Conservation (phyloP, 1,140 invertebrate genomes). For the Arion vulgaris region DNA sequence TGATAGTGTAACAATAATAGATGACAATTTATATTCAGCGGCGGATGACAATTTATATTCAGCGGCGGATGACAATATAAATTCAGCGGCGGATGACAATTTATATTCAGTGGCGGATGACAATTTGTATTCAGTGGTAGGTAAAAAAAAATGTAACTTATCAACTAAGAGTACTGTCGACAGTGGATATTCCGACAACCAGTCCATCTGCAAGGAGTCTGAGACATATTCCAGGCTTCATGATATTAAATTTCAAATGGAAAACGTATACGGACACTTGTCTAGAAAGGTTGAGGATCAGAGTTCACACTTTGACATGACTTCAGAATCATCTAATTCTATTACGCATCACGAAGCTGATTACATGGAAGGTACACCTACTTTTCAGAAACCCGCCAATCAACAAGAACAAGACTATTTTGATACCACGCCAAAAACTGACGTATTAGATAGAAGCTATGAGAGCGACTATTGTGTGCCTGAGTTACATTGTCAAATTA, state of each 20-base stretch:
- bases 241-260: neutral
- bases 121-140: neutral
- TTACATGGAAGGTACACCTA: neutral
- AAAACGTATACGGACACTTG: neutral
- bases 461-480: no score
- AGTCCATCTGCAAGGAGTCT: neutral
- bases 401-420: neutral
- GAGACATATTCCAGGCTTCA: neutral
- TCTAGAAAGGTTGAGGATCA: neutral
- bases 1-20: neutral
- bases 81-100: no score
- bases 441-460: no score
- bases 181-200: neutral
- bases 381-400: neutral
- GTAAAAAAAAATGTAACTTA: neutral
- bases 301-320: neutral
- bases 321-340: neutral
- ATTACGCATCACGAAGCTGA: neutral
- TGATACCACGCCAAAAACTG: neutral
- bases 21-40: neutral
- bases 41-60: neutral
- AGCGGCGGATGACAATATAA: no score
- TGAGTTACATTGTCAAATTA: no score
- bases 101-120: neutral
- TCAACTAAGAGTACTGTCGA: neutral